Evolutionary conservation across 1,140 invertebrate species (phyloP), one percentile per base, ranked within the genome.

Genomic region (Eumeta japonica): DNA sequence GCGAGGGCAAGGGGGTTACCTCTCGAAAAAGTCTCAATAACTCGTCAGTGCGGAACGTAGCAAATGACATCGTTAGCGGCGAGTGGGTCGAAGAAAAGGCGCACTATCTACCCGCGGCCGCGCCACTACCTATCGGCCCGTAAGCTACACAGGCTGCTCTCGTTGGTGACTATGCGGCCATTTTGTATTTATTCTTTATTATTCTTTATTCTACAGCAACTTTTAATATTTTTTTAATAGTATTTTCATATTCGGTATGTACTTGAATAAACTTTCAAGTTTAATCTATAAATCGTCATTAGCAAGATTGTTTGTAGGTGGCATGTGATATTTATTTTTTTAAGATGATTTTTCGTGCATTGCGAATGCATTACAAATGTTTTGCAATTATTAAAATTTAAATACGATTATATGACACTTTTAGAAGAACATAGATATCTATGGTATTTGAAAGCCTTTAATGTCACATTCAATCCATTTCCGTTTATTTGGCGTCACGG

Each of bases 11-110:
- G 20, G 20, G 5, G 20, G 20, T 7, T 24, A 12, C 12, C 28
- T 7, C 65, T 73, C 70, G 67, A 73, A 73, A 72, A 72, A 68
- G 65, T 73, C 67, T 73, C 67, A 73, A 73, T 73, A 73, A 73
- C 63, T 63, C 67, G 65, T 62, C 60, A 63, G 55, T 48, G 51
- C 48, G 58, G 62, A 64, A 64, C 57, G 49, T 28, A 24, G 20
- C 65, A 62, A 72, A 70, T 72, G 67, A 72, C 67, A 62, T 72
- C 67, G 67, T 72, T 72, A 72, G 63, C 58, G 50, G 55, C 20
- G 55, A 67, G 67, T 67, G 67, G 52, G 46, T 48, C 46, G 58
- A 70, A 73, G 67, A 70, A 73, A 73, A 70, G 67, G 63, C 62
- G 58, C 59, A 73, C 67, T 70, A 72, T 72, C 62, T 67, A 59